phyloP scores from a whole-genome alignment of 2,113 vertebrate genomes.

The Platysteira castanea region DNA sequence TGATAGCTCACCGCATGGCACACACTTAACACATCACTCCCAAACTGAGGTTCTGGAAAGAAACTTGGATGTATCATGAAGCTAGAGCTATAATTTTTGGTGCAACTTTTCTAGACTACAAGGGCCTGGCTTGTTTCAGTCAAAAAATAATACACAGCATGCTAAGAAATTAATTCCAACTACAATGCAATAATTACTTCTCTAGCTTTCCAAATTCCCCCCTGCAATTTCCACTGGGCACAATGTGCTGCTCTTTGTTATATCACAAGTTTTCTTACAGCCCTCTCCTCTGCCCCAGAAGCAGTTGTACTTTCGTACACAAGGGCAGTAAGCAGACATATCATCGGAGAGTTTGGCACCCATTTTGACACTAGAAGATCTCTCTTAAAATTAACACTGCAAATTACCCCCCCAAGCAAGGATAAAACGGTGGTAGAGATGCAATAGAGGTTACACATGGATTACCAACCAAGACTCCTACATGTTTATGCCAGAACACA shows the following conservation, averaged over 20 bases:
- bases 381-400: not conserved
- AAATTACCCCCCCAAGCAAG: not conserved
- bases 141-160: not conserved
- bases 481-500: not conserved
- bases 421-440: not conserved
- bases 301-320: not conserved
- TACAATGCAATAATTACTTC: not conserved
- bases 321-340: not conserved
- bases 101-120: not conserved
- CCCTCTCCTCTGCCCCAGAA: not conserved
- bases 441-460: not conserved
- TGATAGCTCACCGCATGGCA: not conserved
- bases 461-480: not conserved
- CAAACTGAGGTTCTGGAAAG: not conserved
- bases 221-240: not conserved
- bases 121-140: not conserved
- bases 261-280: not conserved
- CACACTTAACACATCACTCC: not conserved
- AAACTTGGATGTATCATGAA: not conserved
- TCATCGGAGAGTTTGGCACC: not conserved
- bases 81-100: not conserved
- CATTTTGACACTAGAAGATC: not conserved
- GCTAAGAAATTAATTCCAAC: not conserved
- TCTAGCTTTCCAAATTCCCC: not conserved
- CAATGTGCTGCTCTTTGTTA: not conserved